Base-by-base conservation (phyloP, 2,113 vertebrate species). In the Epinephelus cyanopodus region DNA sequence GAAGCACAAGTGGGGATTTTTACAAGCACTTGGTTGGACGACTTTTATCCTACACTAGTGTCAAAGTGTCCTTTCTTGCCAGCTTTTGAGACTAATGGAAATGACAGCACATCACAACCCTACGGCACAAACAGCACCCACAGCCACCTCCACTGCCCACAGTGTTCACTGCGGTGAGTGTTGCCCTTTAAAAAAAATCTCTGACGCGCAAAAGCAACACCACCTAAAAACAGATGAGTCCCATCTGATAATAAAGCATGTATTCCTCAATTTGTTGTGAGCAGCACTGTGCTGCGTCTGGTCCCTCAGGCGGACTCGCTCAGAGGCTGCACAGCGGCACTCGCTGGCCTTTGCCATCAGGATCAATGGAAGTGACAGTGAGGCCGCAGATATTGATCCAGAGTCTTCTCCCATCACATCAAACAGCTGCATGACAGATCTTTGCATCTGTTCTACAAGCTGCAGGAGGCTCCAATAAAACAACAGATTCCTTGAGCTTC, bases 51-150 rank as follows among this genome's bases (percentile, higher is more conserved):
- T 42, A 25, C 27, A 45, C 67, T 53, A 33, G 70, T 78, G 83
- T 86, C 88, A 75, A 82, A 80, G 56, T 76, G 85, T 89, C 90
- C 85, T 91, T 86, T 67, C 78, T 69, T 87, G 85, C 75, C 86
- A 76, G 17, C 0, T 15, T 79, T 69, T 87, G 79, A 92, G 37
- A 13, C 15, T 74, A 82, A 91, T 84, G 84, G 79, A 83, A 90
- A 90, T 77, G 89, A 93, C 90, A 88, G 87, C 74, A 42, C 66
- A 65, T 75, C 82, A 56, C 69, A 62, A 64, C 74, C 85, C 57
- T 29, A 8, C 39, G 60, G 67, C 83, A 71, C 21, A 2, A 66
- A 72, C 61, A 23, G 53, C 72, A 61, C 25, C 45, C 21, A 25
- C 27, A 69, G 63, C 39, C 64, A 69, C 57, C 53, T 6, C 48